Conservation (phyloP, 2,888 invertebrate genomes). For the Trypoxylon attenuatum region DNA sequence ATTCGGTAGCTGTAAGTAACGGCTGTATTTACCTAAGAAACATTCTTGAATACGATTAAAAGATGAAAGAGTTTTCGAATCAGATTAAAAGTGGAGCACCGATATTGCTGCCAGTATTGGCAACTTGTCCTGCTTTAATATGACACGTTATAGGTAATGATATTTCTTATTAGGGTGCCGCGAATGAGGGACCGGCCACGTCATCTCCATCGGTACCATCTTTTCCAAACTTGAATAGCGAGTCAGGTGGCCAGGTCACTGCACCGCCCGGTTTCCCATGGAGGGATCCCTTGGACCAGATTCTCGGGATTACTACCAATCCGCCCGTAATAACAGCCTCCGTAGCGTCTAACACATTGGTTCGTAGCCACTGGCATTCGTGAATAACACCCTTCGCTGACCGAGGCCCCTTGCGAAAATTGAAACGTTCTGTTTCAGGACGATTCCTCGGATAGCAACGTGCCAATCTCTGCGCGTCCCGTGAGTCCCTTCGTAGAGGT, state of each 20-base stretch:
- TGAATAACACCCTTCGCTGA: neutral
- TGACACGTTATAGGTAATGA: too few relatives aligned
- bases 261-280: constrained; percentile 69
- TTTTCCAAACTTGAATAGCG: constrained; percentile 59
- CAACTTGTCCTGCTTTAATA: neutral
- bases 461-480: constrained; percentile 52
- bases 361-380: constrained; percentile 35
- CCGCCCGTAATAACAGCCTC: constrained; percentile 66
- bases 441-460: constrained; percentile 48
- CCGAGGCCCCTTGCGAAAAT: neutral
- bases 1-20: constrained; percentile 69
- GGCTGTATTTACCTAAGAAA: neutral
- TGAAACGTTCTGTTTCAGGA: constrained; percentile 15
- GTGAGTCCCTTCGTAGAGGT: constrained; percentile 64
- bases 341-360: constrained; percentile 67
- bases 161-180: constrained; percentile 51
- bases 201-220: constrained; percentile 50
- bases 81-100: too few relatives aligned
- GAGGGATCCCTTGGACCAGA: constrained; percentile 71
- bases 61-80: too few relatives aligned
- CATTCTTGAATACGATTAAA: neutral
- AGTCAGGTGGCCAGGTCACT: constrained; percentile 56
- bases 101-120: too few relatives aligned
- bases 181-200: constrained; percentile 53
- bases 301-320: constrained; percentile 70